Conservation (phyloP, 2,888 invertebrate species). For the Petrolisthes manimaculis region DNA sequence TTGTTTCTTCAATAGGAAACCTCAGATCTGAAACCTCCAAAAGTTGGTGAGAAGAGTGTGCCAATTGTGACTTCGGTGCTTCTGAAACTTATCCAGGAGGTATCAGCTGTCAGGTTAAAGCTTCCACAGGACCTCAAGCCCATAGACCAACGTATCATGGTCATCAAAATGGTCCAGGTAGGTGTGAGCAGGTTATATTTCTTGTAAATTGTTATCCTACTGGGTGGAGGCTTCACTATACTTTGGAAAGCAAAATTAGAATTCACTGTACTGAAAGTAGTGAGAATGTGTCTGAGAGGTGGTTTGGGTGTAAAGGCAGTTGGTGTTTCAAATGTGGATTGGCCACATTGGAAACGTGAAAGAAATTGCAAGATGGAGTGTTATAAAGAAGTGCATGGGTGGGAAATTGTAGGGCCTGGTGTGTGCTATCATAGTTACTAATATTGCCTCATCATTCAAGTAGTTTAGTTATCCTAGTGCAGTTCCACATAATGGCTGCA, state of each 20-base stretch:
- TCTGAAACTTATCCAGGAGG: conserved; percentile 83
- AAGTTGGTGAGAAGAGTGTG: conserved; percentile 79
- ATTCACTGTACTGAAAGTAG: neutral
- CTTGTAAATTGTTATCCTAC: too few species aligned
- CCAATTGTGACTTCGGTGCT: conserved; percentile 89
- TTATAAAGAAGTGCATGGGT: too few species aligned
- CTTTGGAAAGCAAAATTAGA: neutral
- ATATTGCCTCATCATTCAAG: too few species aligned
- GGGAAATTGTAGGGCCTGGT: too few species aligned
- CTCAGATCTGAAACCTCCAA: conserved; percentile 70
- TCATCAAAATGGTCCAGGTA: conserved; percentile 82
- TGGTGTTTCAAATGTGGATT: neutral
- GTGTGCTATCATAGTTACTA: too few species aligned
- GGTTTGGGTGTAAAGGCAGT: neutral
- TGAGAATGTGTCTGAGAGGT: neutral
- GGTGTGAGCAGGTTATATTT: neutral
- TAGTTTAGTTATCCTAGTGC: too few species aligned
- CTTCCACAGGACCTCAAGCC: conserved; percentile 91
- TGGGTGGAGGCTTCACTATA: conserved; percentile 7
- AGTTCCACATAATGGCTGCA: too few species aligned
- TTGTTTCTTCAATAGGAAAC: conserved; percentile 63
- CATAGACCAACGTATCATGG: conserved; percentile 85
- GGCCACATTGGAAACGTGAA: too few species aligned
- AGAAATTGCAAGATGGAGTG: too few species aligned
- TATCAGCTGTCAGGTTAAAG: conserved; percentile 90